A percentile compares a stretch with the other conserved stretches of the same genome.
Evolutionary conservation across 2,888 invertebrate genomes (phyloP).

Genomic region (Lobophora halterata): DNA sequence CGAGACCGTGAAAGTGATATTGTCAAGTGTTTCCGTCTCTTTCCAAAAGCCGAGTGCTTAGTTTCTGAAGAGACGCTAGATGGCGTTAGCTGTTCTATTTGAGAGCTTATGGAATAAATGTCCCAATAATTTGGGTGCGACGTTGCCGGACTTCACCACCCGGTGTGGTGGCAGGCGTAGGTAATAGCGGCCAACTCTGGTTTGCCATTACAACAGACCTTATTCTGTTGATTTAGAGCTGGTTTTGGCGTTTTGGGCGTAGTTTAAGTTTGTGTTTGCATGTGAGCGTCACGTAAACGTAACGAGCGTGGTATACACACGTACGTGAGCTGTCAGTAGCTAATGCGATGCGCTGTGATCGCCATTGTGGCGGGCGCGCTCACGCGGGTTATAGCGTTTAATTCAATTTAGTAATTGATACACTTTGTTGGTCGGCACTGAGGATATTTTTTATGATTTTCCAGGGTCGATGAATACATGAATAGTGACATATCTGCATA

Average conservation of each 20-base stretch:
- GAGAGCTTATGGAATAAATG: slow-evolving; percentile 61
- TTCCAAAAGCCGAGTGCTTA: slow-evolving; percentile 64
- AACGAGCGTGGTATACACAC: slow-evolving; percentile 75
- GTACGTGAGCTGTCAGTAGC: slow-evolving; percentile 75
- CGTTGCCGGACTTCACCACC: slow-evolving; percentile 79
- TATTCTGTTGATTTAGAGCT: slow-evolving; percentile 40
- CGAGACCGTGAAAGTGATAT: slow-evolving; percentile 80
- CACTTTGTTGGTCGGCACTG: slow-evolving; percentile 65
- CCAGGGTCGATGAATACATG: slow-evolving; percentile 9
- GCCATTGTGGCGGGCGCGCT: slow-evolving; percentile 71
- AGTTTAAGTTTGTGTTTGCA: slow-evolving; percentile 54
- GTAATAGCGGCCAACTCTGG: slow-evolving; percentile 57
- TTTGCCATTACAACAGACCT: slow-evolving; percentile 45
- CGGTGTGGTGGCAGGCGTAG: slow-evolving; percentile 67
- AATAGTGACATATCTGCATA: slow-evolving; percentile 10
- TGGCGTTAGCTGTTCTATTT: slow-evolving; percentile 68
- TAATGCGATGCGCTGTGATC: slow-evolving; percentile 77
- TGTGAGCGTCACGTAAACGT: slow-evolving; percentile 76
- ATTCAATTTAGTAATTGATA: slow-evolving; percentile 80
- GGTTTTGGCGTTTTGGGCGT: slow-evolving; percentile 44
- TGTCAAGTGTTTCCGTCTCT: slow-evolving; percentile 73
- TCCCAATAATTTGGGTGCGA: slow-evolving; percentile 77
- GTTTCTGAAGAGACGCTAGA: slow-evolving; percentile 56
- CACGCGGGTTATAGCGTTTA: slow-evolving; percentile 76
- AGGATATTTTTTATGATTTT: slow-evolving; percentile 18